Evolutionary conservation across 2,888 invertebrate species (phyloP), one percentile per base, ranked within the genome.

Genomic region (Acronicta aceris): DNA sequence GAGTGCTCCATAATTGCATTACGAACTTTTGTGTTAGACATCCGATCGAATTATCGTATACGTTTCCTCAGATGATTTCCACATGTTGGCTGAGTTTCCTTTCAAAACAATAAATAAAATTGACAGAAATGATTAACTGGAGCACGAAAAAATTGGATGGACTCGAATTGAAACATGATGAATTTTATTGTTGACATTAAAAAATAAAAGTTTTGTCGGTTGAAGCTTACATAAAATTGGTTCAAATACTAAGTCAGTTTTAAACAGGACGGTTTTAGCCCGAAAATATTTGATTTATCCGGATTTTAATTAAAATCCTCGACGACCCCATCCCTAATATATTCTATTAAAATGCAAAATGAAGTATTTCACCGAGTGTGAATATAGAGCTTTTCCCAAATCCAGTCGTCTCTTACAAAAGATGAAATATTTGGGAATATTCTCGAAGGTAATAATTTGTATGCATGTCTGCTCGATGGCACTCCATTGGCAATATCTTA

Each of bases 401-500:
- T 70, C 80, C 59, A 42, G 16, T 41, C 45, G 49, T 8, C 10
- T 33, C 55, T 67, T 51, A 46, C 43, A 54, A 59, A 74, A 68
- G 57, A 65, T 63, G 58, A 58, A 61, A 61, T 63, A 63, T 78
- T 75, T 57, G 45, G 21, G 30, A 68, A 53, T 69, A 62, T 70
- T 69, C 54, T 45, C 61, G 56, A 57, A 67, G 58, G 69, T 64
- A 64, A 73, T 80, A 69, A 78, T 75, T 76, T 80, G 66, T 64
- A 77, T 74, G 69, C 77, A 74, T 74, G 78, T 66, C 58, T 63
- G 67, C 58, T 60, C 54, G 54, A 65, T 59, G 58, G 70, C 67
- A 71, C 72, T 76, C 77, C 67, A 76, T 78, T 72, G 72, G 78
- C 86, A 86, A 89, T 90, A 89, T 88, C 82, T 82, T 79, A 89